These are phyloP conservation scores for Microtus oregoni DNA, from an alignment of 2,113 vertebrate genomes.

Conservation along the genomic window DNA sequence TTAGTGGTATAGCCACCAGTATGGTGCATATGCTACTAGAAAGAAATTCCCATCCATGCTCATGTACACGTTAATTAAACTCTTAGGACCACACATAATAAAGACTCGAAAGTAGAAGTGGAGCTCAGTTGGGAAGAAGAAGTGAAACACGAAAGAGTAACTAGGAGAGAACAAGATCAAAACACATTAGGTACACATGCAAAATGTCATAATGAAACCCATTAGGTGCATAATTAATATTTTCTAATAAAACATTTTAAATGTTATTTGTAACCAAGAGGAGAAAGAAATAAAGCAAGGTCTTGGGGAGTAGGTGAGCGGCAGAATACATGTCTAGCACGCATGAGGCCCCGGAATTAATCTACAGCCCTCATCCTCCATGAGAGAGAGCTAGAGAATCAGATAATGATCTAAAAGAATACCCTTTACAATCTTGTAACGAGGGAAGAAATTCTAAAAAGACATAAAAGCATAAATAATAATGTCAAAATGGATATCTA, in stretches of 20 bases:
- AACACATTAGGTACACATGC: neutral
- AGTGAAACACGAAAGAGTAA: neutral
- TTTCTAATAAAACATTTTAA: neutral
- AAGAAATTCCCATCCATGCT: neutral
- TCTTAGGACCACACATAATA: neutral
- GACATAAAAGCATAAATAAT: neutral
- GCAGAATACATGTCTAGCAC: neutral
- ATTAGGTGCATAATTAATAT: neutral
- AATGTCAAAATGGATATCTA: neutral
- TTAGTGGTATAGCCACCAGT: neutral
- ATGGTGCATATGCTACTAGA: neutral
- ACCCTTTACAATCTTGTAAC: neutral
- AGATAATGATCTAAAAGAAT: neutral
- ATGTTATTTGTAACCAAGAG: neutral
- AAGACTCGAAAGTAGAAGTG: neutral
- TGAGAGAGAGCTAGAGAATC: neutral
- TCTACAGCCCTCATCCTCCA: neutral
- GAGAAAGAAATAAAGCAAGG: neutral
- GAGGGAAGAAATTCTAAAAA: neutral
- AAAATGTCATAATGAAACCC: neutral
- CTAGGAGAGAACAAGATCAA: neutral
- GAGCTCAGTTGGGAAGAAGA: neutral
- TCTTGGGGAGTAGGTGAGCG: neutral
- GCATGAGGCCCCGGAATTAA: neutral
- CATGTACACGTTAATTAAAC: neutral